Evolutionary conservation across 2,797 vertebrate species (phyloP).

Genomic region (Lacerta bilineata): DNA sequence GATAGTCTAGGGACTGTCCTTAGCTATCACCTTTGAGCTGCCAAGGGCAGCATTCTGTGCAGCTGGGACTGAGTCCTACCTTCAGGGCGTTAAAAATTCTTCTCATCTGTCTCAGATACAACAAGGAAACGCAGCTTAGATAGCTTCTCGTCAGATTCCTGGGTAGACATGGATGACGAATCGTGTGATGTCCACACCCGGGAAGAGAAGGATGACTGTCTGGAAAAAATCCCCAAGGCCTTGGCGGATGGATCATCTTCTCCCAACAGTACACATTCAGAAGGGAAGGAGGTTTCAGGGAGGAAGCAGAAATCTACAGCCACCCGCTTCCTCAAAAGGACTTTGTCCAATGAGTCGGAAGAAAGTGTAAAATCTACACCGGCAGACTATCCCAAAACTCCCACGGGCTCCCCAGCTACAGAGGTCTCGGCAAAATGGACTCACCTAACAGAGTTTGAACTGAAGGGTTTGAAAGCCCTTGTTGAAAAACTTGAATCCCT

Average conservation of each 20-base stretch:
- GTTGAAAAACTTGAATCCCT: constrained; percentile 96
- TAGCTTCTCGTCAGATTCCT: constrained; percentile 90
- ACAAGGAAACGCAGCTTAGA: constrained; percentile 87
- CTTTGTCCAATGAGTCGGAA: constrained; percentile 88
- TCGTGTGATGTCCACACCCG: constrained; percentile 84
- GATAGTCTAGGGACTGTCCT: no score
- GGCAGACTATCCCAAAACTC: constrained; percentile 88
- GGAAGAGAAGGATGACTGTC: constrained; percentile 83
- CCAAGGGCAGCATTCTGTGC: not conserved
- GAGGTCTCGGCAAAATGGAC: constrained; percentile 88
- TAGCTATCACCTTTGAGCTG: not conserved
- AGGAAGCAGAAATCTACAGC: constrained; percentile 79
- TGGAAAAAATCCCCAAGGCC: constrained; percentile 76
- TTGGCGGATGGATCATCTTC: constrained; percentile 83
- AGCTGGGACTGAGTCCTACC: not conserved
- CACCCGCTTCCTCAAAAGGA: constrained; percentile 84
- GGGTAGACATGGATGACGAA: constrained; percentile 93
- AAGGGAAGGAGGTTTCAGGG: constrained; percentile 78
- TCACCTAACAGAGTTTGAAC: constrained; percentile 94
- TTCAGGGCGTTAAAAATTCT: not conserved
- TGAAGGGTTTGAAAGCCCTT: constrained; percentile 91
- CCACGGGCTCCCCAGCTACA: constrained; percentile 86
- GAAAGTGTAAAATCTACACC: constrained; percentile 86
- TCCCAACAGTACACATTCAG: constrained; percentile 79
- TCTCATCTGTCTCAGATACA: constrained; percentile 79